Evolutionary conservation across 2,888 invertebrate genomes (phyloP).

Genomic region (Cephus rjabovi): DNA sequence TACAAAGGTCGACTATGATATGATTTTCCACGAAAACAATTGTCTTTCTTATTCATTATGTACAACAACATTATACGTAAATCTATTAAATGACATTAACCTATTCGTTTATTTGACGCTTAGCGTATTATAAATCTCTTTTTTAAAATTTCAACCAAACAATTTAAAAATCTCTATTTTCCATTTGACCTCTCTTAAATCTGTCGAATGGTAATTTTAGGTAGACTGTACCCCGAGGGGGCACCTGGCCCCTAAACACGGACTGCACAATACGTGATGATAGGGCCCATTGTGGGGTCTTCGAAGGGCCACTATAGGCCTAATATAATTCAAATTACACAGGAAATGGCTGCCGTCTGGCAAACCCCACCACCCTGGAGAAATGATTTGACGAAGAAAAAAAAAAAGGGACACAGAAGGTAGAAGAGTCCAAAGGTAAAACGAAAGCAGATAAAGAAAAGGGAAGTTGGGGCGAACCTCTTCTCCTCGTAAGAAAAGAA

Average conservation of each 20-base stretch:
- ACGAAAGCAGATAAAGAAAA: neutral
- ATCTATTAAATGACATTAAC: neutral
- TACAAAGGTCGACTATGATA: neutral
- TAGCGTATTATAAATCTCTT: neutral
- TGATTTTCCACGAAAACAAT: neutral
- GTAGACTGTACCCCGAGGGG: conserved; percentile 12
- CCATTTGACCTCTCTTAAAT: neutral
- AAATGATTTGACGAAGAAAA: neutral
- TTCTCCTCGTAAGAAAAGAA: neutral
- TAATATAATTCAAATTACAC: conserved; percentile 27
- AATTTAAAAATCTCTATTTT: neutral
- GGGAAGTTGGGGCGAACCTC: neutral
- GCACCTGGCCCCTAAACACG: conserved; percentile 25
- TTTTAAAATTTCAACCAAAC: neutral
- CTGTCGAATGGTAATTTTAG: neutral
- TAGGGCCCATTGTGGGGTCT: conserved; percentile 20
- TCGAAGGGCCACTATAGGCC: conserved; percentile 16
- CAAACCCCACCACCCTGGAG: conserved; percentile 17
- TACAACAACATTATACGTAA: neutral
- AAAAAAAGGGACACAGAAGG: neutral
- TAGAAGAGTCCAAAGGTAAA: neutral
- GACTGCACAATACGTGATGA: conserved; percentile 18
- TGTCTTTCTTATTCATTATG: neutral
- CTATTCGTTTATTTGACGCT: neutral
- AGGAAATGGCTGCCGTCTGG: conserved; percentile 22